Percentiles rank a stretch among this genome's conserved stretches.
Conservation (phyloP, 2,888 invertebrate genomes). For the Coleophora deauratella region DNA sequence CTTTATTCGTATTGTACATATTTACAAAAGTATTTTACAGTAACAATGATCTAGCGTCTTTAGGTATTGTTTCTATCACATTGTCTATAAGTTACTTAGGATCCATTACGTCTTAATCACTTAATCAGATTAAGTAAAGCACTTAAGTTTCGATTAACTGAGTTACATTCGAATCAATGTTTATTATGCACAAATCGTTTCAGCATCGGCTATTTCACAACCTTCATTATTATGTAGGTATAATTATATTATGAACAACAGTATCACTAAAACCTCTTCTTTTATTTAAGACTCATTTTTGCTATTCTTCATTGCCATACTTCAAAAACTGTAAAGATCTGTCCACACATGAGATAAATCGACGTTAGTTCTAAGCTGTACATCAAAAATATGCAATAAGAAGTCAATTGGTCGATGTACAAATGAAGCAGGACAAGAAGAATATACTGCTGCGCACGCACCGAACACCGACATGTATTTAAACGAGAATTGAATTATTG, state of each 20-base stretch:
- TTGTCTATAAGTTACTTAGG: conserved; percentile 32
- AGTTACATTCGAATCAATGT: background rate
- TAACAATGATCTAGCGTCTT: conserved; percentile 73
- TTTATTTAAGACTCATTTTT: too few relatives aligned
- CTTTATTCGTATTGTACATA: conserved; percentile 68
- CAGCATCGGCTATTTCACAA: conserved; percentile 44
- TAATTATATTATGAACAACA: too few relatives aligned
- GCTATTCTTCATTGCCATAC: too few relatives aligned
- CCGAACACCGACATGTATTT: conserved; percentile 39
- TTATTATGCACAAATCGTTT: conserved; percentile 4
- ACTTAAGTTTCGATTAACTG: background rate
- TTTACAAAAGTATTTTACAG: conserved; percentile 68
- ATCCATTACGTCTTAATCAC: background rate
- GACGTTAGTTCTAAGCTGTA: too few relatives aligned
- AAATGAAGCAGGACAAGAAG: conserved; percentile 25
- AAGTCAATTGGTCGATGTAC: conserved; percentile 40
- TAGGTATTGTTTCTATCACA: conserved; percentile 72
- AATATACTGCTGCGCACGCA: conserved; percentile 24
- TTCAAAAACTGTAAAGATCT: too few relatives aligned
- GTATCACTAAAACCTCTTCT: too few relatives aligned
- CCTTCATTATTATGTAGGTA: conserved; percentile 24
- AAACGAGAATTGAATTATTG: conserved; percentile 67
- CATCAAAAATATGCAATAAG: conserved; percentile 43
- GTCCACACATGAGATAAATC: too few relatives aligned
- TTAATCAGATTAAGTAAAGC: background rate